phyloP scores from a whole-genome alignment of 2,113 vertebrate species.

The Crocuta crocuta region DNA sequence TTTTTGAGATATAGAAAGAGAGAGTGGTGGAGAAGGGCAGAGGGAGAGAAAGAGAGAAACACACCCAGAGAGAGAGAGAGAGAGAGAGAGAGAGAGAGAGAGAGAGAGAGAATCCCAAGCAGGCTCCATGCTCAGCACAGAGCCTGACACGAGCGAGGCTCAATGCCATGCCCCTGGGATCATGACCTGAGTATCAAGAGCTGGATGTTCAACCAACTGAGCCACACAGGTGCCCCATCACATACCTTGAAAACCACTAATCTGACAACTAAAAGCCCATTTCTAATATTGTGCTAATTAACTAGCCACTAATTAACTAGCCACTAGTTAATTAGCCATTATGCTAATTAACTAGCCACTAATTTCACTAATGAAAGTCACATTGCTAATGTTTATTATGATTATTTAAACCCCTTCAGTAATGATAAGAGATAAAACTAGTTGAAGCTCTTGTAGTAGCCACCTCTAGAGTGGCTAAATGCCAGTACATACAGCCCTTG shows the following conservation, averaged over 20 bases:
- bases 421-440: not conserved
- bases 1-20: no score
- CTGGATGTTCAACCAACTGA: no score
- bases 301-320: not conserved
- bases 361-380: not conserved
- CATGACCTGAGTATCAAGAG: no score
- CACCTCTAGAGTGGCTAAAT: not conserved
- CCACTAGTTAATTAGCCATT: not conserved
- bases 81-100: no score
- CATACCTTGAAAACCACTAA: not conserved
- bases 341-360: not conserved
- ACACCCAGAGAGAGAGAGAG: no score
- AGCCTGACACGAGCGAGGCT: no score
- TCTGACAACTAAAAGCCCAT: not conserved
- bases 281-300: conserved; percentile 10
- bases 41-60: no score
- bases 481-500: not conserved
- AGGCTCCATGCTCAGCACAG: no score
- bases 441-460: not conserved
- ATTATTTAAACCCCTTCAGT: not conserved
- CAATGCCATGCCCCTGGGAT: no score
- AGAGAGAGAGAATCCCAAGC: no score
- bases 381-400: not conserved
- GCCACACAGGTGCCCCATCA: no score
- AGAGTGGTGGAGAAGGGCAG: no score